Base-by-base conservation (phyloP, 2,797 vertebrate genomes). In the Pagetopsis macropterus region DNA sequence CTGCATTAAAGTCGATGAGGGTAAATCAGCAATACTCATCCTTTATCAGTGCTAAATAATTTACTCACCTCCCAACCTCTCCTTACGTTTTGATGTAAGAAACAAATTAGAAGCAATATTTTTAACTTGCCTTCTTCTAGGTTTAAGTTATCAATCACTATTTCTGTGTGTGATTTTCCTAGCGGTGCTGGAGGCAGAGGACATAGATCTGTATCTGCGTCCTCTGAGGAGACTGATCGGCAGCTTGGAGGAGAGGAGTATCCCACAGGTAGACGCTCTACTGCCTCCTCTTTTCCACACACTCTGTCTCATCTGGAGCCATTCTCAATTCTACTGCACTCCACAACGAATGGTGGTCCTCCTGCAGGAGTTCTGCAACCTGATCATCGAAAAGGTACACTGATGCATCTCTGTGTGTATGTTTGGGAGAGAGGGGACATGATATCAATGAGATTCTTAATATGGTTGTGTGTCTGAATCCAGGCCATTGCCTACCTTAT, bases 301-400 rank as follows among this genome's bases (percentile, higher is more conserved):
- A 21, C 96, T 99, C 69, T 96, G 96, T 87, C 96, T 97, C 80
- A 92, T 95, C 90, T 99, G 98, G 97, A 97, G 93, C 78, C 84
- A 85, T 84, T 98, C 96, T 77, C 91, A 84, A 66, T 87, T 93
- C 88, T 94, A 91, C 81, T 95, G 95, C 88, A 91, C 83, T 67
- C 95, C 95, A 50, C 88, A 88, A 50, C 94, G 94, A 84, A 94
- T 93, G 77, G 93, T 95, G 87, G 94, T 96, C 60, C 94, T 96
- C 69, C 89, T 97, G 72, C 92, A 93, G 76, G 94, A 97, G 86
- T 96, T 96, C 92, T 96, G 94, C 90, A 96, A 96, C 92, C 91
- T 97, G 72, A 94, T 97, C 76, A 95, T 96, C 80, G 96, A 97
- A 85, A 96, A 95, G 94, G 93, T 96, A 63, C 85, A 83, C 76